phyloP scores from a whole-genome alignment of 23 tunicate species.

The Styela plicata region DNA sequence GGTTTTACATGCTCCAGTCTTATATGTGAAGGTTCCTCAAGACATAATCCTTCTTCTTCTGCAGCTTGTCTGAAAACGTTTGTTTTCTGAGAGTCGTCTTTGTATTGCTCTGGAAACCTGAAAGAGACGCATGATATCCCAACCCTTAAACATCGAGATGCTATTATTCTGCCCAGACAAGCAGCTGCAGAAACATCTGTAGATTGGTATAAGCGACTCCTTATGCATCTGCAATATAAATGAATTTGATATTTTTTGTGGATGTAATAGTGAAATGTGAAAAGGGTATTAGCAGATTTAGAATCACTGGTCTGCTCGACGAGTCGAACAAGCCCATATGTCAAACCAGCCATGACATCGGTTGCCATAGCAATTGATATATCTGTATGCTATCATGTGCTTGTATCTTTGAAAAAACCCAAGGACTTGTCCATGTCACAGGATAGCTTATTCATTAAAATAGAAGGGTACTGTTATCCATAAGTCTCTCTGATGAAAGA shows the following conservation, averaged over 20 bases:
- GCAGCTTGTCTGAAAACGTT: conserved; percentile 33
- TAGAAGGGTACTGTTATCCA: too few species aligned
- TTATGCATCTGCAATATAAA: conserved; percentile 33
- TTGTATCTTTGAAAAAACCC: too few species aligned
- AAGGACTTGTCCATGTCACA: too few species aligned
- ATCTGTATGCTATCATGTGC: too few species aligned
- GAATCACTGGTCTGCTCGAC: too few species aligned
- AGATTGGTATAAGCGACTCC: conserved; percentile 39
- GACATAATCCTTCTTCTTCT: conserved; percentile 24
- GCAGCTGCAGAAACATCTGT: conserved; percentile 61
- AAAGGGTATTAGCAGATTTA: too few species aligned
- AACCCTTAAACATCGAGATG: conserved; percentile 52
- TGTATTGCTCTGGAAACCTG: conserved; percentile 5
- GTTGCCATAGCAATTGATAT: too few species aligned
- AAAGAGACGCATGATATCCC: conserved; percentile 69
- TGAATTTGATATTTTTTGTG: neutral
- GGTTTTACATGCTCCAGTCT: conserved; percentile 12
- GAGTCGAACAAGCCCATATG: too few species aligned
- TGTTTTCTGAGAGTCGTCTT: conserved; percentile 24
- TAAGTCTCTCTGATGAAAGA: too few species aligned
- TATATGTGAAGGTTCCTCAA: conserved; percentile 52
- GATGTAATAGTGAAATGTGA: too few species aligned
- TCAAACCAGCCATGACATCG: too few species aligned
- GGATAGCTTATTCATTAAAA: too few species aligned
- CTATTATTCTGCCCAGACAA: conserved; percentile 42